Evolutionary conservation across 2,797 vertebrate genomes (phyloP).

Genomic region (Manis pentadactyla): DNA sequence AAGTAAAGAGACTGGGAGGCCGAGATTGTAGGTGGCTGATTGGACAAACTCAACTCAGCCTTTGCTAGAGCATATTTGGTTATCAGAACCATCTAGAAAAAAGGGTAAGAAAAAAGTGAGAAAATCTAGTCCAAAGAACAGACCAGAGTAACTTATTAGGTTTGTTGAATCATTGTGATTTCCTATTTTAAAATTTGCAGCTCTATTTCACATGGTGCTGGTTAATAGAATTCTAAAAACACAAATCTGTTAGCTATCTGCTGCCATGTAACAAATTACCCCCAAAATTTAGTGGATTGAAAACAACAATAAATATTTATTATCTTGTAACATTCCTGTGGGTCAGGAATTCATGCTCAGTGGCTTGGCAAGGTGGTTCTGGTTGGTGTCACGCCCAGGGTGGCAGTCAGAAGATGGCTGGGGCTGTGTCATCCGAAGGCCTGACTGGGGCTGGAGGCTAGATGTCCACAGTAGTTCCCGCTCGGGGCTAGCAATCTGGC

Average conservation of each 20-base stretch:
- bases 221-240: not conserved
- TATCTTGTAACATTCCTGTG: not conserved
- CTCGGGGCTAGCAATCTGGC: accelerated
- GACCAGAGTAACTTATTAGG: not conserved
- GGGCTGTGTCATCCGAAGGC: not conserved
- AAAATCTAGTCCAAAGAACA: not conserved
- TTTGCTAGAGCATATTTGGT: not conserved
- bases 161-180: not conserved
- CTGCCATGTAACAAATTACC: not conserved
- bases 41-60: not conserved
- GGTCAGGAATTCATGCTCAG: not conserved
- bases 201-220: not conserved
- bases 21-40: not conserved
- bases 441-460: not conserved
- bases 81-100: slow-evolving; percentile 4
- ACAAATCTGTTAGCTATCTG: not conserved
- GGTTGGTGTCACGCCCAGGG: accelerated
- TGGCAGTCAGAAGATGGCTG: not conserved
- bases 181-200: not conserved
- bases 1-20: not conserved
- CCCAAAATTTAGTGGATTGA: not conserved
- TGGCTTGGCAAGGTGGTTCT: not conserved
- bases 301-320: not conserved
- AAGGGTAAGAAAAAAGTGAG: not conserved
- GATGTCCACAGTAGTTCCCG: not conserved